Evolutionary conservation across 2,888 invertebrate genomes (phyloP), one percentile per base, ranked within the genome.

Genomic region (Heterodera filipjevi): DNA sequence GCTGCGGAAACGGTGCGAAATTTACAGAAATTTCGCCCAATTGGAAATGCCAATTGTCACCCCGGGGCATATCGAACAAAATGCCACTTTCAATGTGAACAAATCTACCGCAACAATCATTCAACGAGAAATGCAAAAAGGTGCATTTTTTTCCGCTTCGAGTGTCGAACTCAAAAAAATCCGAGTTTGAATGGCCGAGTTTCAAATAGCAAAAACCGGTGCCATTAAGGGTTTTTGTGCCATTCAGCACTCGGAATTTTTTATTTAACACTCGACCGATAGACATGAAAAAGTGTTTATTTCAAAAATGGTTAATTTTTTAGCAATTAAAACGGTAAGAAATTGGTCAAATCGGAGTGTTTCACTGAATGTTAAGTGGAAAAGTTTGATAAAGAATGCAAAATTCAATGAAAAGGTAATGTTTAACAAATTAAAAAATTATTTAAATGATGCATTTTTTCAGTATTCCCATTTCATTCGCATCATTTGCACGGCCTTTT

Each of bases 381-480:
- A 59, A 59, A n/a, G 27, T 12, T 10, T 59, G 27, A 10, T 59
- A 27, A 59, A 30, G 27, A 12, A 5, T 59, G 27, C 19, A 59
- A 59, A 59, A 27, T 59, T 59, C 22, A 27, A 59, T 2, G 59
- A 59, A 59, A 59, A 59, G 59, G 59, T 59, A 8, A 10, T 8
- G 16, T 53, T 53, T 22, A 19, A n/a, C n/a, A n/a, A n/a, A n/a
- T n/a, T n/a, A n/a, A n/a, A n/a, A n/a, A n/a, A n/a, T n/a, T n/a
- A n/a, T n/a, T n/a, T n/a, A n/a, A n/a, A n/a, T n/a, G n/a, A n/a
- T n/a, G n/a, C 12, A 39, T 39, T 39, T 39, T 39, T 39, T 19
- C 27, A 59, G 59, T 59, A 27, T 59, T 59, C 59, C n/a, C 59
- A 59, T 59, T 59, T 59, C 22, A 59, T 59, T 59, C 59, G 59